Conservation (phyloP, 2,797 vertebrate species). For the Anguilla anguilla region DNA sequence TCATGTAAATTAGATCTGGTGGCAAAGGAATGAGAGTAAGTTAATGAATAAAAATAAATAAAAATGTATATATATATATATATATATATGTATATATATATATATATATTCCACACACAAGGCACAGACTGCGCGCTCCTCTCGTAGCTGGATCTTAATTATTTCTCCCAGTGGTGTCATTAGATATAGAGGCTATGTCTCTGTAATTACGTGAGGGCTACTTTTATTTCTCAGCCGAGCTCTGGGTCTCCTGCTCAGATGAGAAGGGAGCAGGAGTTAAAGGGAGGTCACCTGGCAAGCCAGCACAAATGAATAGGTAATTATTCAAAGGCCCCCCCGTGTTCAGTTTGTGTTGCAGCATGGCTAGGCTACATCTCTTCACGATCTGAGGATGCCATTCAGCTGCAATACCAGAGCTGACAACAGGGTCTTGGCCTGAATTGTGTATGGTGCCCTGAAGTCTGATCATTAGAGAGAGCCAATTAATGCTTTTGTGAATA, state of each 20-base stretch:
- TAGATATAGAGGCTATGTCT: neutral
- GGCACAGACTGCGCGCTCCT: neutral
- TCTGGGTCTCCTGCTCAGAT: neutral
- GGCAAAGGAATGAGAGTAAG: neutral
- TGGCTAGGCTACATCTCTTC: neutral
- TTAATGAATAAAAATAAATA: neutral
- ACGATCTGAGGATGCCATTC: neutral
- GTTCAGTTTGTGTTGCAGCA: neutral
- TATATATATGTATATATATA: too few relatives aligned
- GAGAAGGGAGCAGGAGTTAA: neutral
- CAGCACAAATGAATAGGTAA: neutral
- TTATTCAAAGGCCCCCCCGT: neutral
- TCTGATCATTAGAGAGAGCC: neutral
- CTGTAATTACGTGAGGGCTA: neutral
- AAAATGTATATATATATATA: too few relatives aligned
- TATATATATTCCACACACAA: neutral
- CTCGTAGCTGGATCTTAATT: neutral
- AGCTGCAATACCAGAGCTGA: neutral
- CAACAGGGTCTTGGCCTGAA: neutral
- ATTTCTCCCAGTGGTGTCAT: neutral
- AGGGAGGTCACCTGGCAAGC: neutral
- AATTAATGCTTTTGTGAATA: neutral
- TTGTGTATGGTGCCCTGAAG: neutral
- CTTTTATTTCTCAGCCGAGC: neutral
- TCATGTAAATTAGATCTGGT: neutral